A percentile compares a stretch with the other conserved stretches of the same genome.
phyloP scores from a whole-genome alignment of 2,113 vertebrate species.

The Aegithalos caudatus region DNA sequence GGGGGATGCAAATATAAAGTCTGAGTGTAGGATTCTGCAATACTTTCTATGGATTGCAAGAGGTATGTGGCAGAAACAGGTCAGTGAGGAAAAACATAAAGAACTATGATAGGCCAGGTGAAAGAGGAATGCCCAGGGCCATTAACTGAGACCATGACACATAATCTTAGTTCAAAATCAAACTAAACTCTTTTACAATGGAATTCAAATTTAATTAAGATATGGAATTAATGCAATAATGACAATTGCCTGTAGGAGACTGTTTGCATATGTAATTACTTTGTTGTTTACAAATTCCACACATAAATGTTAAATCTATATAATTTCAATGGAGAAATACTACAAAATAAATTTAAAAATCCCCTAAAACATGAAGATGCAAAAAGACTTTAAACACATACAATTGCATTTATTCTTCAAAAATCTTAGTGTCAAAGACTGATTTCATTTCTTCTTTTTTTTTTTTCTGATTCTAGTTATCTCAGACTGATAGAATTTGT shows the following conservation, averaged over 20 bases:
- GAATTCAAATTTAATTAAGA: background rate
- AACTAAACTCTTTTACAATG: background rate
- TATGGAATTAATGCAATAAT: background rate
- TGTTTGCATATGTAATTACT: background rate
- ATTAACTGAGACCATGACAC: background rate
- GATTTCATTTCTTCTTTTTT: background rate
- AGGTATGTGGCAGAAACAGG: background rate
- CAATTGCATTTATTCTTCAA: background rate
- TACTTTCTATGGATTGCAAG: background rate
- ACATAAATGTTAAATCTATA: background rate
- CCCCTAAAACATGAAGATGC: background rate
- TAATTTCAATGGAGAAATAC: background rate
- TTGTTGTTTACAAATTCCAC: background rate
- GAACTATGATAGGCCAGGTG: background rate
- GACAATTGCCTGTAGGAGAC: background rate
- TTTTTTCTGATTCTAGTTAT: background rate
- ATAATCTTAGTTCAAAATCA: background rate
- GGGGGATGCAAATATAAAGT: background rate
- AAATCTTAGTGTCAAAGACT: background rate
- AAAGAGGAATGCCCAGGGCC: background rate
- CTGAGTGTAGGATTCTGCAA: background rate
- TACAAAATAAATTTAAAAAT: background rate
- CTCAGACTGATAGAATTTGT: background rate
- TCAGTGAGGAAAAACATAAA: background rate
- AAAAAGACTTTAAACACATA: background rate